Evolutionary conservation across 2,888 invertebrate species (phyloP).

Genomic region (Boloria euphrosyne): DNA sequence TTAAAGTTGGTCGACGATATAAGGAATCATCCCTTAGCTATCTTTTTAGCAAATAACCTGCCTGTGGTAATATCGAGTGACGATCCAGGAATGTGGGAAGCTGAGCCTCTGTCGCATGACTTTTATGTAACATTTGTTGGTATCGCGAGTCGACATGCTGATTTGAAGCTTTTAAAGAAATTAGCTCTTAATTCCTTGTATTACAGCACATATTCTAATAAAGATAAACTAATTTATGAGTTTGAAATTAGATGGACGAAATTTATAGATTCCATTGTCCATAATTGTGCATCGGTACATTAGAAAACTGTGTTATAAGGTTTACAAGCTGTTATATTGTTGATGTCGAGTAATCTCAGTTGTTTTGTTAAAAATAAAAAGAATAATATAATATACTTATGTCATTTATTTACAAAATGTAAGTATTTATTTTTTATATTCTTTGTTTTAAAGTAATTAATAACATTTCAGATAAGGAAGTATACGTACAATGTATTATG

Average conservation of each 20-base stretch:
- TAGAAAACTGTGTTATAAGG: not conserved
- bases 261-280: slow-evolving; percentile 61
- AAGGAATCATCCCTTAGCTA: slow-evolving; percentile 88
- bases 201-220: slow-evolving; percentile 83
- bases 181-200: slow-evolving; percentile 88
- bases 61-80: slow-evolving; percentile 90
- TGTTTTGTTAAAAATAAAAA: not conserved
- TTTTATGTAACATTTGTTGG: slow-evolving; percentile 90
- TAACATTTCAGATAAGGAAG: not conserved
- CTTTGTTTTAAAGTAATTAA: not conserved
- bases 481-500: not conserved
- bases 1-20: slow-evolving; percentile 86
- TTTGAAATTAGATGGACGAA: slow-evolving; percentile 71
- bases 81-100: slow-evolving; percentile 90
- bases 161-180: slow-evolving; percentile 87
- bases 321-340: not conserved
- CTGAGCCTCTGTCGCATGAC: slow-evolving; percentile 86
- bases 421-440: not conserved
- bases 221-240: slow-evolving; percentile 61
- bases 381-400: no score
- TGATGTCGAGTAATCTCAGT: slow-evolving; percentile 1
- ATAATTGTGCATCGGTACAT: slow-evolving; percentile 26
- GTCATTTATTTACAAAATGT: not conserved
- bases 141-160: slow-evolving; percentile 86
- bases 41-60: slow-evolving; percentile 84